Percentiles rank a stretch among this genome's conserved stretches.
Conservation (phyloP, 1,140 invertebrate species). For the Gonioctena quinquepunctata region DNA sequence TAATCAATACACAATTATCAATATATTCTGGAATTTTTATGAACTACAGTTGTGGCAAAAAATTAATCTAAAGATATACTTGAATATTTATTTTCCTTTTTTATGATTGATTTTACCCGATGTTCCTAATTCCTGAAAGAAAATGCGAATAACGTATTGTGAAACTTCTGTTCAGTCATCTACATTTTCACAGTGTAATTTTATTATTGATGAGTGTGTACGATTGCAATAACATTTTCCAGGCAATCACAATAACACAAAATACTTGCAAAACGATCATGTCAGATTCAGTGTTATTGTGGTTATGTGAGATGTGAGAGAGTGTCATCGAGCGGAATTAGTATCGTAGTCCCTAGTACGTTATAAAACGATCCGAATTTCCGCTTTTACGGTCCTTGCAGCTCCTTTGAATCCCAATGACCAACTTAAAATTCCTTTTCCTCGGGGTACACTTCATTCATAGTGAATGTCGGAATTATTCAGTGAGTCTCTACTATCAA, state of each 20-base stretch:
- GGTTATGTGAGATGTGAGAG: slow-evolving; percentile 20
- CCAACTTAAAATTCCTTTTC: slow-evolving; percentile 32
- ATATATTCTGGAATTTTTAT: too few relatives aligned
- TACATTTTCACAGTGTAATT: too few relatives aligned
- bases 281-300: neutral
- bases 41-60: too few relatives aligned
- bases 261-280: neutral
- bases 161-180: too few relatives aligned
- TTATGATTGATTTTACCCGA: too few relatives aligned
- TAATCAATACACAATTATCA: too few relatives aligned
- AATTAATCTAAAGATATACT: too few relatives aligned
- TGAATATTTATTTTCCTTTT: too few relatives aligned
- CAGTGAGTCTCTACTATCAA: slow-evolving; percentile 2
- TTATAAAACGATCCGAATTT: slow-evolving; percentile 34
- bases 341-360: slow-evolving; percentile 20
- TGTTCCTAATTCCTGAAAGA: too few relatives aligned
- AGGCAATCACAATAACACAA: neutral
- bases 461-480: slow-evolving; percentile 32
- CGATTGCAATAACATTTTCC: too few relatives aligned
- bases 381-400: slow-evolving; percentile 26
- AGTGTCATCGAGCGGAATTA: slow-evolving; percentile 31
- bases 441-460: slow-evolving; percentile 16
- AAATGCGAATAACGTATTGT: too few relatives aligned
- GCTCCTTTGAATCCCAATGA: slow-evolving; percentile 33
- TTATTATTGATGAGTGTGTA: too few relatives aligned